Evolutionary conservation across 2,888 invertebrate species (phyloP), one percentile per base, ranked within the genome.

Genomic region (Gnatocerus cornutus): DNA sequence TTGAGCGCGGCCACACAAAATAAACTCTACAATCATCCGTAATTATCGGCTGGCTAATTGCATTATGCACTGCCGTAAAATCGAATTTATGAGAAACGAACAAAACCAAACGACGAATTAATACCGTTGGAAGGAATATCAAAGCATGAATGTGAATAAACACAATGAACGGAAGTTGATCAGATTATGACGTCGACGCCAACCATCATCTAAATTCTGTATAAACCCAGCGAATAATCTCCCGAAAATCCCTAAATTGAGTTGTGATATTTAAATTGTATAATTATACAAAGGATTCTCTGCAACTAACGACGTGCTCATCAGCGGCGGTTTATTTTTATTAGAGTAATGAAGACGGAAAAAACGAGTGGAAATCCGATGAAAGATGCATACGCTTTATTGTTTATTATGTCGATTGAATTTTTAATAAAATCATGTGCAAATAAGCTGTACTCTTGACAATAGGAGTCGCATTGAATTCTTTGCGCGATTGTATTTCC

Each of bases 401-500:
- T 21, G 21, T 21, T 53, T 41, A 21, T 21, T 39, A 41, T 41
- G 33, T 13, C 29, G 48, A n/a, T 50, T 37, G n/a, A 53, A 53
- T 61, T 65, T 48, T 41, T 65, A 58, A 58, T 59, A 67, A 59
- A 67, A 65, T 55, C 56, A 65, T 56, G 56, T 56, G 65, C 56
- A 56, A 65, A 65, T 65, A 65, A 52, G 66, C 58, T 30, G 41
- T 29, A 30, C 46, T n/a, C 27, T 10, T 48, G 48, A 67, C 45
- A 68, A 62, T 62, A 27, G 68, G 52, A 50, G 13, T 48, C 62
- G 53, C 50, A 58, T 69, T 59, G 64, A 45, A 39, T 64, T 64
- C 69, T 56, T 50, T 27, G 8, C 55, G 14, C 62, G 21, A 69
- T 69, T 58, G 55, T 59, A 64, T 64, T 69, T 69, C 69, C 69